Conservation (phyloP, 92 coral and sea anemone genomes). For the Epizoanthus rinbou region DNA sequence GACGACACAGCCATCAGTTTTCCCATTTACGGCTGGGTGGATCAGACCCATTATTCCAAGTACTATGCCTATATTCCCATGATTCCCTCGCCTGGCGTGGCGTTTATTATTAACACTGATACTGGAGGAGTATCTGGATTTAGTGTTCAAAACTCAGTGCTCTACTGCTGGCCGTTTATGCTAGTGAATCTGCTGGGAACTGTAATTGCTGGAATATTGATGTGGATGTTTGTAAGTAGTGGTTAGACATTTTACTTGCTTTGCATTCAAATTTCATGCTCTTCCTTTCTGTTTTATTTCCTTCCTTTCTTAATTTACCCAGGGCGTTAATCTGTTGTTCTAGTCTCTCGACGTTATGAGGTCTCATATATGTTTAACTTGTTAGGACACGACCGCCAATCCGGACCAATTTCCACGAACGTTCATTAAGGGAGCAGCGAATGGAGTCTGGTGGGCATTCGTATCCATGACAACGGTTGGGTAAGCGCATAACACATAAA, state of each 20-base stretch:
- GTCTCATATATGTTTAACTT: background rate
- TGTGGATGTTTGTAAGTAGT: constrained; percentile 62
- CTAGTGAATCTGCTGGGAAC: constrained; percentile 55
- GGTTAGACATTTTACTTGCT: background rate
- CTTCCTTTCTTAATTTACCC: too few species aligned
- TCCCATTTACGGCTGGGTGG: constrained; percentile 63
- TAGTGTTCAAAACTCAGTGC: background rate
- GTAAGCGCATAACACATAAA: constrained; percentile 17
- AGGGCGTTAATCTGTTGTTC: too few species aligned
- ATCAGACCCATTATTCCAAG: constrained; percentile 61
- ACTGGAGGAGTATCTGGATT: constrained; percentile 13
- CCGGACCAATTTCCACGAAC: constrained; percentile 45
- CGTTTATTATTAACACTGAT: constrained; percentile 51
- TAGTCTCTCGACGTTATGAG: background rate
- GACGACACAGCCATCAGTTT: constrained; percentile 64
- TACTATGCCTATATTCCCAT: constrained; percentile 43
- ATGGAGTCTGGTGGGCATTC: constrained; percentile 66
- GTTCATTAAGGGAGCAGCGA: constrained; percentile 41
- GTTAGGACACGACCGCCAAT: constrained; percentile 45
- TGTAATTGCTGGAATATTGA: constrained; percentile 45
- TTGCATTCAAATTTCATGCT: background rate
- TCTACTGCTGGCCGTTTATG: constrained; percentile 49
- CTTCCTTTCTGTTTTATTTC: background rate
- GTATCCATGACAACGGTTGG: constrained; percentile 71
- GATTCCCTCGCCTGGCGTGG: constrained; percentile 21